These are phyloP conservation scores for Nasonia vitripennis DNA, from an alignment of 1,140 invertebrate species.

Conservation along the genomic window DNA sequence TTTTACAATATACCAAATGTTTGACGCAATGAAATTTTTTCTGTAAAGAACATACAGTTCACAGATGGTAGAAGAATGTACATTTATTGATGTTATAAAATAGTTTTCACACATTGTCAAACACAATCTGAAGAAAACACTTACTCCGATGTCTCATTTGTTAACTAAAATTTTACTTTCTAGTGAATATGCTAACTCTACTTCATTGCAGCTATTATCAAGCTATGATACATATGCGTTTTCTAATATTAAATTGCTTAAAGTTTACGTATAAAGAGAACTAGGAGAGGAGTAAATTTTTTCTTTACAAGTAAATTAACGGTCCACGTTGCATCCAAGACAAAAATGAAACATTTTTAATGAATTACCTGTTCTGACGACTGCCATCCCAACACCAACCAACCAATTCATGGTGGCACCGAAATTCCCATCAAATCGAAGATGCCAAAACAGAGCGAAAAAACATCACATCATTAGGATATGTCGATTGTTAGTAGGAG, in stretches of 20 bases:
- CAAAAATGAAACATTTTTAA: constrained; percentile 52
- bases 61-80: not conserved
- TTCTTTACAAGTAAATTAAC: constrained; percentile 15
- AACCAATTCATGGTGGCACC: constrained; percentile 69
- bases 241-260: not conserved
- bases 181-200: not conserved
- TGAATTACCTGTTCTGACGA: constrained; percentile 73
- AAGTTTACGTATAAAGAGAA: not conserved
- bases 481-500: constrained; percentile 65
- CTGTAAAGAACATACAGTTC: not conserved
- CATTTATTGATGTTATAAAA: constrained; percentile 17
- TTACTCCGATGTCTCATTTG: constrained; percentile 13
- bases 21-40: constrained; percentile 10
- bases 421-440: constrained; percentile 63
- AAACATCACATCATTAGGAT: constrained; percentile 70
- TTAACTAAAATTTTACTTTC: constrained; percentile 2
- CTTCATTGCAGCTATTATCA: not conserved
- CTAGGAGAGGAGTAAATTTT: constrained; percentile 31
- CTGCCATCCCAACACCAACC: constrained; percentile 72
- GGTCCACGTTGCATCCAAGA: constrained; percentile 30
- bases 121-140: constrained; percentile 27
- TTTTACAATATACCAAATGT: constrained; percentile 14
- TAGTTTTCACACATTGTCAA: not conserved
- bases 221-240: not conserved
- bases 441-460: constrained; percentile 70